These are phyloP conservation scores for Ictalurus punctatus DNA, from an alignment of 2,113 vertebrate genomes.

Conservation along the genomic window DNA sequence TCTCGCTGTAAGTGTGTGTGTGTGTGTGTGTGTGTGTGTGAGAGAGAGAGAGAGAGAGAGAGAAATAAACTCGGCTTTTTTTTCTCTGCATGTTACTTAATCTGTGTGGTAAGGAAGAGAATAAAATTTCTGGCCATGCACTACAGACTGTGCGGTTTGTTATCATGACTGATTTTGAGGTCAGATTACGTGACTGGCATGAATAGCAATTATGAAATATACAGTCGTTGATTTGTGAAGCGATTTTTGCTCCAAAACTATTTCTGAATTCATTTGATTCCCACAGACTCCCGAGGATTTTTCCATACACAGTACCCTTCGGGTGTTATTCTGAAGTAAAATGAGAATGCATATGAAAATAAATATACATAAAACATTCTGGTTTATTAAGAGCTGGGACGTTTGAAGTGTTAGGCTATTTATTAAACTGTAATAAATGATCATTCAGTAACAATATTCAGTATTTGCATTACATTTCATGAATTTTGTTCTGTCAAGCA, in stretches of 20 bases:
- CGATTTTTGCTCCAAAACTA: neutral
- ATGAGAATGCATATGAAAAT: neutral
- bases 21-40: neutral
- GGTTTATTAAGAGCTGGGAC: neutral
- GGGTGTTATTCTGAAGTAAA: neutral
- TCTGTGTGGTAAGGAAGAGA: neutral
- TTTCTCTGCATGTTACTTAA: neutral
- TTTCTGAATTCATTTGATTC: neutral
- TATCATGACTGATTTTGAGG: slow-evolving; percentile 10
- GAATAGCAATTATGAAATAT: neutral
- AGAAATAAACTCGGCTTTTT: neutral
- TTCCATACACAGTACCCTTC: neutral
- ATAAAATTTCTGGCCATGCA: neutral
- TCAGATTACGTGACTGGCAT: slow-evolving; percentile 9
- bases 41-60: neutral
- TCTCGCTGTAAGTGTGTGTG: neutral
- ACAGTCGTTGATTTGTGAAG: neutral
- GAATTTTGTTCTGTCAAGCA: neutral
- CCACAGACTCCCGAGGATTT: neutral
- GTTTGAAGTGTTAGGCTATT: neutral
- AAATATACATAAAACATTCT: neutral
- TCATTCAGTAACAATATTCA: neutral
- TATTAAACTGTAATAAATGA: neutral
- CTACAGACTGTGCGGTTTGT: slow-evolving; percentile 5
- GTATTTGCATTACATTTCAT: neutral